phyloP scores from a whole-genome alignment of 2,797 vertebrate species.

The Aratinga solstitialis region DNA sequence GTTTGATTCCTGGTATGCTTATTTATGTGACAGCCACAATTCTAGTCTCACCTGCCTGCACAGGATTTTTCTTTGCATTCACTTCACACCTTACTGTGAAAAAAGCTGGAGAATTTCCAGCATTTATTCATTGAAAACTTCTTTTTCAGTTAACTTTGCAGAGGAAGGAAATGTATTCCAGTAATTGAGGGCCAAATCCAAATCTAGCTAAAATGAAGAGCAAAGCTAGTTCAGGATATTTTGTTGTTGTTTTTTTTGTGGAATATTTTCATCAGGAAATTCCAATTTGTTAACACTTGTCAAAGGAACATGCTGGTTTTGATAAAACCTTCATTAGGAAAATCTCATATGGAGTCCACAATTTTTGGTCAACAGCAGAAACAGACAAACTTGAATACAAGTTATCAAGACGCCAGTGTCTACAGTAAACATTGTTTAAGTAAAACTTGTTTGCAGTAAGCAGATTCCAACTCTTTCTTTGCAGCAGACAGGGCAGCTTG shows the following conservation, averaged over 20 bases:
- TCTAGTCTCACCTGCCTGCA: not conserved
- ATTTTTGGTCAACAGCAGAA: constrained; percentile 19
- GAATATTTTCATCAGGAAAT: constrained; percentile 35
- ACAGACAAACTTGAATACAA: not conserved
- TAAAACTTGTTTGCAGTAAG: not conserved
- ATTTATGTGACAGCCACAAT: not conserved
- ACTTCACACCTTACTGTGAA: not conserved
- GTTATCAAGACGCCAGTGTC: not conserved
- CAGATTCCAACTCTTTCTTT: not conserved
- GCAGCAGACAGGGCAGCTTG: accelerated
- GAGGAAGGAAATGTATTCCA: constrained; percentile 30
- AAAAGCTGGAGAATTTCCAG: not conserved
- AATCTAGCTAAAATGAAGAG: not conserved
- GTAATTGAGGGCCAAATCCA: not conserved
- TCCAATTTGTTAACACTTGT: constrained; percentile 19
- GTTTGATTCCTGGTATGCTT: not conserved
- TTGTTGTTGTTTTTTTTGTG: not conserved
- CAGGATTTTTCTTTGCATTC: not conserved
- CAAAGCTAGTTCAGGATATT: not conserved
- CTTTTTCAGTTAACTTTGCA: not conserved
- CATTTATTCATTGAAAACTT: constrained; percentile 1
- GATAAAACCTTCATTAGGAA: constrained; percentile 33
- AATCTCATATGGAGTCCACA: not conserved
- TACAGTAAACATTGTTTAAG: not conserved
- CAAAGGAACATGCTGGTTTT: constrained; percentile 17